These are phyloP conservation scores for Drosophila takahashii DNA, from an alignment of 1,140 invertebrate species.

Conservation along the genomic window DNA sequence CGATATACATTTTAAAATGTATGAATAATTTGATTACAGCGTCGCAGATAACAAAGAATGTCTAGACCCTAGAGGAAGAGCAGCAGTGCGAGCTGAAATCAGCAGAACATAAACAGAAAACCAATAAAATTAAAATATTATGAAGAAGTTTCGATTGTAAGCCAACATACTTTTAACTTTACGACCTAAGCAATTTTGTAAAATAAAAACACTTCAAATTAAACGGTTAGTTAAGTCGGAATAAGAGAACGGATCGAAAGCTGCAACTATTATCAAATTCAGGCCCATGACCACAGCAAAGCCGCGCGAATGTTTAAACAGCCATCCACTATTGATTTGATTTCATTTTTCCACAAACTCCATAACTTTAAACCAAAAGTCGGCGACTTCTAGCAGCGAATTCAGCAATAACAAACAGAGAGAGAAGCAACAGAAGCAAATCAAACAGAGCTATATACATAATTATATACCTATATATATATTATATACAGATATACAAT, in stretches of 20 bases:
- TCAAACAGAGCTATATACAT: conserved; percentile 82
- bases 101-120: conserved; percentile 37
- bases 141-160: conserved; percentile 73
- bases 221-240: conserved; percentile 63
- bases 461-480: conserved; percentile 72
- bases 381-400: conserved; percentile 12
- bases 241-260: conserved; percentile 31
- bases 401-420: conserved; percentile 47
- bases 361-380: conserved; percentile 1
- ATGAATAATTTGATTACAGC: conserved; percentile 42
- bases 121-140: conserved; percentile 69
- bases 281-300: conserved; percentile 28
- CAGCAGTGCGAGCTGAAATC: conserved; percentile 43
- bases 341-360: conserved; percentile 15
- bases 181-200: conserved; percentile 80
- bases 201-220: conserved; percentile 78
- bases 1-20: conserved; percentile 72
- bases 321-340: conserved; percentile 5
- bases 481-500: conserved; percentile 72
- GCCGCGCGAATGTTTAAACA: neutral
- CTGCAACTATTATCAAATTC: conserved; percentile 52
- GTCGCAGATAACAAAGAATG: conserved; percentile 51
- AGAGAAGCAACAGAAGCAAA: conserved; percentile 78
- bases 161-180: conserved; percentile 80
- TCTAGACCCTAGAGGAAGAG: conserved; percentile 41